Conservation (phyloP, 1,140 invertebrate species). For the Pseudomyrmex sp. region DNA sequence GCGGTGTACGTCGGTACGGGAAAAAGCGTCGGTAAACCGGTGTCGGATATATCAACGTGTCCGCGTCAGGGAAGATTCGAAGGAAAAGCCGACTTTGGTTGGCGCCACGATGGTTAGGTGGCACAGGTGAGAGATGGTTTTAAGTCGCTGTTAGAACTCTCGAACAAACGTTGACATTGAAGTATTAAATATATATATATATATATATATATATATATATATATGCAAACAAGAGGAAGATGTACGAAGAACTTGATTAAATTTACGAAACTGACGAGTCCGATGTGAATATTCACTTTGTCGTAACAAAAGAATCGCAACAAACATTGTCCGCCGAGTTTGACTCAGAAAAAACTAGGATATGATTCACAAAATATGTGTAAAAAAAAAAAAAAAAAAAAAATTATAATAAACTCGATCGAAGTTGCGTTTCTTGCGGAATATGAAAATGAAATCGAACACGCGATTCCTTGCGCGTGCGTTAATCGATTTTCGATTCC, state of each 20-base stretch:
- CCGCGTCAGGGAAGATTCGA: background rate
- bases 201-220: no score
- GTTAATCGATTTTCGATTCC: conserved; percentile 24
- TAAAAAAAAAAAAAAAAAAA: no score
- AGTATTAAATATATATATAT: no score
- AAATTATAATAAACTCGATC: no score
- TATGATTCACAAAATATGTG: background rate
- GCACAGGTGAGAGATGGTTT: conserved; percentile 34
- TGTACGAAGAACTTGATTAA: no score
- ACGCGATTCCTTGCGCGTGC: background rate
- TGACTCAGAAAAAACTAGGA: no score
- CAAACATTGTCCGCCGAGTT: no score
- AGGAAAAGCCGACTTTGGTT: background rate
- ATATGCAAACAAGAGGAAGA: no score
- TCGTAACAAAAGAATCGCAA: background rate
- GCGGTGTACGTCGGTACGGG: background rate
- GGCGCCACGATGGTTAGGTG: conserved; percentile 20
- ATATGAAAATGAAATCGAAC: background rate
- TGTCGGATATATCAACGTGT: background rate
- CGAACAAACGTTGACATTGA: no score
- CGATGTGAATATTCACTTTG: background rate
- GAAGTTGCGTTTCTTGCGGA: background rate
- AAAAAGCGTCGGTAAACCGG: background rate
- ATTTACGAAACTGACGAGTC: background rate
- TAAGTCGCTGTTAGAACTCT: background rate